Evolutionary conservation across 2,888 invertebrate genomes (phyloP).

Genomic region (Cryptocephalus primarius): DNA sequence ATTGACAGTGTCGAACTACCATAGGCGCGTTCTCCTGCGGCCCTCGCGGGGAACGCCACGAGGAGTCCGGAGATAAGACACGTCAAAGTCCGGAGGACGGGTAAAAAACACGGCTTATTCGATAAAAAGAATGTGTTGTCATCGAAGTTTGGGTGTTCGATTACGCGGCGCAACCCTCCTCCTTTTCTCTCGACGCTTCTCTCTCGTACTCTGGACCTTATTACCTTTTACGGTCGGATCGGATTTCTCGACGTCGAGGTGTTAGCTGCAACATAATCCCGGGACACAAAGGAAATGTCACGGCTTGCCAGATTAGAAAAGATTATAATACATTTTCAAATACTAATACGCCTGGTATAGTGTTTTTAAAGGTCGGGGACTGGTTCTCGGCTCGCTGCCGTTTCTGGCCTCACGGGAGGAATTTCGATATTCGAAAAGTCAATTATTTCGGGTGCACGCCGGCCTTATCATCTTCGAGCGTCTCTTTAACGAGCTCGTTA

Average conservation of each 20-base stretch:
- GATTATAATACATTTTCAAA: slow-evolving; percentile 37
- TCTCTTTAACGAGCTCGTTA: too few species aligned
- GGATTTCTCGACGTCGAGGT: slow-evolving; percentile 30
- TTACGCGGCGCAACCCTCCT: slow-evolving; percentile 13
- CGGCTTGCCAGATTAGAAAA: slow-evolving; percentile 33
- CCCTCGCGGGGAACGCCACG: too few species aligned
- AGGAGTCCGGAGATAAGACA: slow-evolving; percentile 11
- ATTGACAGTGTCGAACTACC: too few species aligned
- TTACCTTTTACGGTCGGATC: slow-evolving; percentile 27
- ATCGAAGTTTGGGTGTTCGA: slow-evolving; percentile 25
- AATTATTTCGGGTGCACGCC: too few species aligned
- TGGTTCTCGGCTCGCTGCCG: slow-evolving; percentile 7
- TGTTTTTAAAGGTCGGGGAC: slow-evolving; percentile 16
- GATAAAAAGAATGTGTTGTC: slow-evolving; percentile 18
- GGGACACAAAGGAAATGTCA: slow-evolving; percentile 33
- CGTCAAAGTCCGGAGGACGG: slow-evolving; percentile 16
- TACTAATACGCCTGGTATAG: slow-evolving; percentile 30
- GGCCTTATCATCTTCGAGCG: too few species aligned
- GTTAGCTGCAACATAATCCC: slow-evolving; percentile 32
- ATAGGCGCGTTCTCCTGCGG: too few species aligned
- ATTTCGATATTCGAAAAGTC: neutral
- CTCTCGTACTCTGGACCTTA: slow-evolving; percentile 13
- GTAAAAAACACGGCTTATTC: slow-evolving; percentile 7
- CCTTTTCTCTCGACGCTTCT: neutral
- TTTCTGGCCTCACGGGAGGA: neutral